phyloP scores from a whole-genome alignment of 2,113 vertebrate genomes.

The Vulpes lagopus region DNA sequence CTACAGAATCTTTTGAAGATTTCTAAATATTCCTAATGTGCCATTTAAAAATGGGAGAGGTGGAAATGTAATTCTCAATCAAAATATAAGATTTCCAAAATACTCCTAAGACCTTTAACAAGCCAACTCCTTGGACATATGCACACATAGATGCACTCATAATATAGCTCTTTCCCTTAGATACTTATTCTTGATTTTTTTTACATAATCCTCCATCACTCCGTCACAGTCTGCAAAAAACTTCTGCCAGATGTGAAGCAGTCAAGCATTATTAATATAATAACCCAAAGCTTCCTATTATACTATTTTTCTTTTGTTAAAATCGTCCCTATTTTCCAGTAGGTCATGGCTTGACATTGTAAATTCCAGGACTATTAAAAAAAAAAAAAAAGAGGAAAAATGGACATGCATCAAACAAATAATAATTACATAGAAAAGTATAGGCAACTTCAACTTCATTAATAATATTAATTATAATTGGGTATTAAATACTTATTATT shows the following conservation, averaged over 20 bases:
- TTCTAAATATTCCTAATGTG: conserved; percentile 28
- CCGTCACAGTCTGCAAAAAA: conserved; percentile 20
- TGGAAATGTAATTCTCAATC: background rate
- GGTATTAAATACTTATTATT: background rate
- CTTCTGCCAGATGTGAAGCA: background rate
- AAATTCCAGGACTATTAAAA: background rate
- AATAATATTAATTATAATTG: background rate
- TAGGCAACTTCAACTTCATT: background rate
- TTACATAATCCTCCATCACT: background rate
- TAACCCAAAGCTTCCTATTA: conserved; percentile 15
- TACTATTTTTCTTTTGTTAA: conserved; percentile 29
- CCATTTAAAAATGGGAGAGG: conserved; percentile 1
- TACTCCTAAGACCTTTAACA: background rate
- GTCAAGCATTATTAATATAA: conserved; percentile 44
- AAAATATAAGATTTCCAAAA: conserved; percentile 10
- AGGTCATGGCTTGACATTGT: conserved; percentile 11
- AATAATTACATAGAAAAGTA: conserved; percentile 48
- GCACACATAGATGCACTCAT: background rate
- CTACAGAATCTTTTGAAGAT: background rate
- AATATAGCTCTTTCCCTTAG: background rate
- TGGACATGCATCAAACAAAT: background rate
- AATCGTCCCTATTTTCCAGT: background rate
- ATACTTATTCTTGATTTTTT: background rate
- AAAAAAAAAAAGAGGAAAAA: conserved; percentile 15
- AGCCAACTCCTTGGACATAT: background rate